Conservation (phyloP, 2,113 vertebrate species). For the Trochalopteron elliotii region DNA sequence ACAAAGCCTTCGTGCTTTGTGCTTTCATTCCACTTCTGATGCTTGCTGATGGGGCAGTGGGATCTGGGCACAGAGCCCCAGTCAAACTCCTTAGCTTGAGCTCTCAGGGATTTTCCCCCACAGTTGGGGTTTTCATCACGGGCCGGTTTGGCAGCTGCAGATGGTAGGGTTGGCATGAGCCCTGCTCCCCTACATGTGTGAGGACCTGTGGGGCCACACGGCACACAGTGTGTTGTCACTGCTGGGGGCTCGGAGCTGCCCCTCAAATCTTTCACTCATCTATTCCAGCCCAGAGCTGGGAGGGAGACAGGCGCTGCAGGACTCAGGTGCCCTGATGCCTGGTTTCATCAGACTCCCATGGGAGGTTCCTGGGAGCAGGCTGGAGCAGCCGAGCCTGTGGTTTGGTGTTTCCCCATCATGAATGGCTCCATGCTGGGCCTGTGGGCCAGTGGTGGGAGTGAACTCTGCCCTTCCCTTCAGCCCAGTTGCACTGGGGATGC, state of each 20-base stretch:
- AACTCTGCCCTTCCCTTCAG: neutral
- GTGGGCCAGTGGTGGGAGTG: neutral
- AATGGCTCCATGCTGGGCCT: rapidly evolving
- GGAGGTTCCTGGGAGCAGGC: neutral
- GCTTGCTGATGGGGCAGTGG: neutral
- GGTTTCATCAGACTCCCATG: rapidly evolving
- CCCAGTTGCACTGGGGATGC: neutral
- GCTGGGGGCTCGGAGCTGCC: neutral
- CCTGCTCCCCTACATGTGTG: rapidly evolving
- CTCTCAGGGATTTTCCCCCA: neutral
- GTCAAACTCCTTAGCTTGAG: neutral
- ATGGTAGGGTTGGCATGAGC: neutral
- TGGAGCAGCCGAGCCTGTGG: neutral
- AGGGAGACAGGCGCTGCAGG: neutral
- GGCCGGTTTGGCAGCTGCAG: neutral
- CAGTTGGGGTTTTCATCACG: rapidly evolving
- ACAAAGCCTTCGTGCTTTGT: neutral
- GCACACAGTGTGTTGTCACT: neutral
- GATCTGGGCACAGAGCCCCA: rapidly evolving
- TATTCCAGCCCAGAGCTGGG: neutral
- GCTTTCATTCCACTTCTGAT: neutral
- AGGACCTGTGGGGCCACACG: neutral
- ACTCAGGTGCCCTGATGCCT: neutral
- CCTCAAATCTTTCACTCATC: neutral
- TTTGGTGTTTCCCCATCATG: neutral